Evolutionary conservation across 2,888 invertebrate genomes (phyloP).

Genomic region (Platycheirus rosarum): DNA sequence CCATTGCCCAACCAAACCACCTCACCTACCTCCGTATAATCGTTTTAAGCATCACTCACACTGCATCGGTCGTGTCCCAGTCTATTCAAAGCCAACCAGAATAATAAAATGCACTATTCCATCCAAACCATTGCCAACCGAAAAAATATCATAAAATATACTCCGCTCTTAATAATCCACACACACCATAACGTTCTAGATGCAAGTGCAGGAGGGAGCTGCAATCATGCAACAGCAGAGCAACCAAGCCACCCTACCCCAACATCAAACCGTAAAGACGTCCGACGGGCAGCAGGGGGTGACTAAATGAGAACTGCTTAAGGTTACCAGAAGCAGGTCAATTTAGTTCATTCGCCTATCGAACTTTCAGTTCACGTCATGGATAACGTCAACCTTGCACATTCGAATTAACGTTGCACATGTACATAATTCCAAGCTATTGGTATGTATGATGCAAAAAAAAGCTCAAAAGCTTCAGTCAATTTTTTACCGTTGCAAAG

Average conservation of each 20-base stretch:
- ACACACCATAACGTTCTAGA: conserved; percentile 4
- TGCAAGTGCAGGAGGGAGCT: not conserved
- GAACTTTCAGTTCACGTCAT: conserved; percentile 75
- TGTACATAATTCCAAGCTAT: not conserved
- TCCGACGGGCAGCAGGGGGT: conserved; percentile 3
- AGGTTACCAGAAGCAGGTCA: conserved; percentile 82
- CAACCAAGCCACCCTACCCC: not conserved
- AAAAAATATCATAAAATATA: conserved; percentile 42
- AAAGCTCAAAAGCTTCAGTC: conserved; percentile 25
- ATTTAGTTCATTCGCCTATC: conserved; percentile 82
- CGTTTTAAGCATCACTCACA: not conserved
- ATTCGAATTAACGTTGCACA: conserved; percentile 73
- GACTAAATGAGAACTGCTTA: conserved; percentile 75
- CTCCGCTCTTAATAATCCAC: conserved; percentile 20
- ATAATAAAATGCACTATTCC: conserved; percentile 17
- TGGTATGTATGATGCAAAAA: not conserved
- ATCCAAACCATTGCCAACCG: conserved; percentile 52
- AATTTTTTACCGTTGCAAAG: conserved; percentile 60
- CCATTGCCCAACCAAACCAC: not conserved
- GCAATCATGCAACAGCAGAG: not conserved
- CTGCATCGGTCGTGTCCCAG: conserved; percentile 19
- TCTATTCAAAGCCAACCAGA: conserved; percentile 21
- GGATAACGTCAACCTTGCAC: conserved; percentile 77
- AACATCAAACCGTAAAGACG: conserved; percentile 11
- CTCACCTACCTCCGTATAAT: not conserved